Conservation (phyloP, 2,888 invertebrate genomes). For the Emesis russula region DNA sequence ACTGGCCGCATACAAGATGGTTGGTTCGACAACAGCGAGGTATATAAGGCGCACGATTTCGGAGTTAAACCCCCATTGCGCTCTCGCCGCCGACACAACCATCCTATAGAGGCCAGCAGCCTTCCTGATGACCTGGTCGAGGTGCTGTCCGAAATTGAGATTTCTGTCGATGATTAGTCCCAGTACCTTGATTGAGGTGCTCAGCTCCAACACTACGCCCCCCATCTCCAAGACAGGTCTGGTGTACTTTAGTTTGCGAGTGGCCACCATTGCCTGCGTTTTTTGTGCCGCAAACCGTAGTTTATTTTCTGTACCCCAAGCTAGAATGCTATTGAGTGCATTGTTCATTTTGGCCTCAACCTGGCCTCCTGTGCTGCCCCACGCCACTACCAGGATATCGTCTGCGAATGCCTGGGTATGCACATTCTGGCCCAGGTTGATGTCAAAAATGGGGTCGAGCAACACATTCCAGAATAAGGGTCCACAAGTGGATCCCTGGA, state of each 20-base stretch:
- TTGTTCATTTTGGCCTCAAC: constrained; percentile 27
- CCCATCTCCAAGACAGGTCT: constrained; percentile 48
- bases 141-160: constrained; percentile 43
- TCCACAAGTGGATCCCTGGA: no score
- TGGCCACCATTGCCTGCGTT: no score
- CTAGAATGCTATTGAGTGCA: not conserved
- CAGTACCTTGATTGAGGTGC: constrained; percentile 34
- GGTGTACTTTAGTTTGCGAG: not conserved
- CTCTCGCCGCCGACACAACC: constrained; percentile 32
- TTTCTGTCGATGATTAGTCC: constrained; percentile 47
- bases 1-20: no score
- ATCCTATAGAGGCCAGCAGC: constrained; percentile 37
- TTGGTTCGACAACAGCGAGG: no score
- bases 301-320: constrained; percentile 66
- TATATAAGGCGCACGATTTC: no score
- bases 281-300: constrained; percentile 13
- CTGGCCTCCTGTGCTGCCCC: not conserved
- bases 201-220: not conserved
- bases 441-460: no score
- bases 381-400: no score
- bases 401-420: no score
- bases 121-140: constrained; percentile 25
- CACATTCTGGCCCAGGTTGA: no score
- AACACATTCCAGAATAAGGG: no score
- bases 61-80: no score